Evolutionary conservation across 2,888 invertebrate species (phyloP), one percentile per base, ranked within the genome.

Genomic region (Masnerella sp.): DNA sequence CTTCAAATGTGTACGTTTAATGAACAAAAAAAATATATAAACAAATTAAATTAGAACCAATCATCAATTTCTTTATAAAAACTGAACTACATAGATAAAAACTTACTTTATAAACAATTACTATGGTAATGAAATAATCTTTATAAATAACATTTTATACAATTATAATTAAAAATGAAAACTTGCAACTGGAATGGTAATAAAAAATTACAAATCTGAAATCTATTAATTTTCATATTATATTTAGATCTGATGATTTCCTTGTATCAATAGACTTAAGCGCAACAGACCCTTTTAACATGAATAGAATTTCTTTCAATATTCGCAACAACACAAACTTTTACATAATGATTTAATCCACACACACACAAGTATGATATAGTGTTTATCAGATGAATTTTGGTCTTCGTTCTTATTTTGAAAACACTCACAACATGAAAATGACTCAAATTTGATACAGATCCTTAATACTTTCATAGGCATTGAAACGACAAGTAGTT

Each of bases 291-390:
- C 74, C 80, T 79, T 42, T 38, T 59, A 85, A 85, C 84, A 84
- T 79, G 78, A 79, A 83, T 85, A 85, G 78, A 85, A 77, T 82
- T 82, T 78, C 84, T 75, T 82, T 79, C 75, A 82, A 81, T 74
- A 74, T 80, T 67, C 80, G 75, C 76, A 85, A 84, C 83, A 81
- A 84, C 75, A 78, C 76, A 83, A 84, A 78, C 25, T 40, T 78
- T 81, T 81, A 78, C 78, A 84, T 78, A 78, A 73, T 83, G 77
- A 81, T 43, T 32, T 67, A 59, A 61, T 9, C 14, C 54, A 45
- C 38, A 45, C 43, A 61, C 52, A 43, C 52, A 38, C n/a, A n/a
- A n/a, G n/a, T 56, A 65, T 49, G 22, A 40, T 47, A 49, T 43
- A 54, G 5, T 56, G 20, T 11, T 38, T 47, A 34, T 58, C 7